Evolutionary conservation across 1,140 invertebrate genomes (phyloP).

Genomic region (Theocolax elegans): DNA sequence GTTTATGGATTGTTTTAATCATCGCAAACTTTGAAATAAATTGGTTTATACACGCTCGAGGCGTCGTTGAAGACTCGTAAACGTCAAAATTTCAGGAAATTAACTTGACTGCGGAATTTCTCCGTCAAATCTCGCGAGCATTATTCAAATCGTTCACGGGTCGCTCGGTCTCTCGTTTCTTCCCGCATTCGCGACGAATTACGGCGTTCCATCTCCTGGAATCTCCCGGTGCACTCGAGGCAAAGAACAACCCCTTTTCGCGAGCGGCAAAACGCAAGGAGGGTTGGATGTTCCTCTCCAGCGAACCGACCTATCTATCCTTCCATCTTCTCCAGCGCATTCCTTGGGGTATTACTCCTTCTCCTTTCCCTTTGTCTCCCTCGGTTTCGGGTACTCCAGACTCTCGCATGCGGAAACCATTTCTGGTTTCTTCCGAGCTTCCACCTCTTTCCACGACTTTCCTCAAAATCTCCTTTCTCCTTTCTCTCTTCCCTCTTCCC

Average conservation of each 20-base stretch:
- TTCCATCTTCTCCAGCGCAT: slow-evolving; percentile 63
- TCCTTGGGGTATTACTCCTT: slow-evolving; percentile 64
- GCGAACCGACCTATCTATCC: slow-evolving; percentile 51
- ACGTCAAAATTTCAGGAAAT: slow-evolving; percentile 26
- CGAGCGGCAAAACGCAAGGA: slow-evolving; percentile 23
- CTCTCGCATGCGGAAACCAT: too few species aligned
- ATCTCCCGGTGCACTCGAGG: slow-evolving; percentile 1
- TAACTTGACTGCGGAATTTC: slow-evolving; percentile 28
- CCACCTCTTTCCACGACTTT: too few species aligned
- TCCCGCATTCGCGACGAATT: slow-evolving; percentile 28
- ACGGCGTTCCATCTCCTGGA: slow-evolving; percentile 18
- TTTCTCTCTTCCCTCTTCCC: slow-evolving; percentile 13
- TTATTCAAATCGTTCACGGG: slow-evolving; percentile 42
- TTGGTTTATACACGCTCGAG: slow-evolving; percentile 12
- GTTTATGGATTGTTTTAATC: neutral
- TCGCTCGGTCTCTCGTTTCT: slow-evolving; percentile 22
- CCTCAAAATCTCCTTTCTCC: too few species aligned
- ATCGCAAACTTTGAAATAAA: neutral
- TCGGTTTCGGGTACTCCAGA: slow-evolving; percentile 35
- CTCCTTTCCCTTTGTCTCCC: slow-evolving; percentile 45
- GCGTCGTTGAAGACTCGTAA: neutral
- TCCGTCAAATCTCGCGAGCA: slow-evolving; percentile 24
- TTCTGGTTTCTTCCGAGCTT: too few species aligned
- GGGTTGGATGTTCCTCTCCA: slow-evolving; percentile 14
- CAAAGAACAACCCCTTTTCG: slow-evolving; percentile 35